Evolutionary conservation across 2,113 vertebrate genomes (phyloP), one percentile per base, ranked within the genome.

Genomic region (Myocastor coypus): DNA sequence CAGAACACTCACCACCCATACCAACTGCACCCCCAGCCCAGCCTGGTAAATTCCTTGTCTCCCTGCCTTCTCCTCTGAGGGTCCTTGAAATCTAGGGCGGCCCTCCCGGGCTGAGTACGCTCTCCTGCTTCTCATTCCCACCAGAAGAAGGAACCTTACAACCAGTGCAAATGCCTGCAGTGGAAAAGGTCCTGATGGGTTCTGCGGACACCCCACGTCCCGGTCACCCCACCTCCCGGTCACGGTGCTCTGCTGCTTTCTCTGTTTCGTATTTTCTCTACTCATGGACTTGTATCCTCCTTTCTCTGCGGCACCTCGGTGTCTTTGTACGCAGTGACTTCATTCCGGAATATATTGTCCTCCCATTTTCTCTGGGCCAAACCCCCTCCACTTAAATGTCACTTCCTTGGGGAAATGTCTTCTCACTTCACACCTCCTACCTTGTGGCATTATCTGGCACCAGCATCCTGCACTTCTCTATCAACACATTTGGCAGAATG

Each of bases 401-500:
- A 88, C 40, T 93, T 95, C 69, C 28, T 24, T 50, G 52, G 40
- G 83, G 46, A 89, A 87, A 24, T 37, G 52, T 93, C 84, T 96
- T 95, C 81, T 68, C 7, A 93, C 95, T 94, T 85, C 46, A 46
- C 0, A 7, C 84, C 37, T 97, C 68, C n/a, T 37, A 71, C 57
- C 52, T 96, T 77, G 55, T 32, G 24, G 69, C 42, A 59, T 94
- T 66, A 69, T 64, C 92, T 84, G 75, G 28, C 50, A 63, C 84
- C 30, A 78, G 10, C 50, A 46, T 91, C 88, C 84, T 94, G 12
- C 71, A 90, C 94, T 96, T 94, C 52, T 71, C 77, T 89, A 73
- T 90, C 83, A 93, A 90, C 87, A 90, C 26, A 68, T 96, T 96
- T 84, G 20, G 89, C 87, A 96, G 97, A 96, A 89, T 81, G 94